Evolutionary conservation across 2,888 invertebrate species (phyloP), one percentile per base, ranked within the genome.

Genomic region (Phytoseiulus persimilis): DNA sequence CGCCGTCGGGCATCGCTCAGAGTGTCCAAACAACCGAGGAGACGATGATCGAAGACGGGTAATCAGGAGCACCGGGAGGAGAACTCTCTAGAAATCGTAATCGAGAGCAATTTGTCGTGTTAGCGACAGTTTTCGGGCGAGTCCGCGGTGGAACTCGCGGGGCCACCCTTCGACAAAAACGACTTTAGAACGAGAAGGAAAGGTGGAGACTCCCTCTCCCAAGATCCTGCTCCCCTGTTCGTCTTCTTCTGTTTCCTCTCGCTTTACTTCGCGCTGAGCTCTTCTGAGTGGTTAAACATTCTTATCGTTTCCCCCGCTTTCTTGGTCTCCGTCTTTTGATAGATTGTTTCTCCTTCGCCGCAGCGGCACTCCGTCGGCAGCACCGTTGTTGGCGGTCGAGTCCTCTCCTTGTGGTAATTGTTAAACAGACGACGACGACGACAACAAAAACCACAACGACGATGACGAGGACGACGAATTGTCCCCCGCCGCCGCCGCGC

Each of bases 261-360:
- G 65, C 65, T 65, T 65, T 65, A 65, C 28, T 65, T 65, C 65
- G 11, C 65, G 18, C 65, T 65, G 65, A 65, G 65, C 65, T 65
- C 65, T 65, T 65, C 65, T 65, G 65, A 65, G 65, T 65, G 65
- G 65, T 65, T 65, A 65, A 65, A 65, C 65, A 65, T 65, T 65
- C 65, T 65, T 65, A 65, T 65, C 65, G 65, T 23, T 65, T 65
- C 18, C 18, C 18, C 65, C 65, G 65, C 18, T 65, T 65, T 28
- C 65, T 65, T 65, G 65, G 65, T 65, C 23, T 65, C 28, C 65
- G 65, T 65, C 65, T 65, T 65, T 28, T 65, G 65, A 65, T 65
- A 65, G 65, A 65, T 65, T 65, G 65, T 65, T 65, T 18, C 18
- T 28, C 65, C 65, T 65, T 23, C 11, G 65, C 65, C 9, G 65